Conservation (phyloP, 2,797 vertebrate species). For the Yasuhikotakia modesta region DNA sequence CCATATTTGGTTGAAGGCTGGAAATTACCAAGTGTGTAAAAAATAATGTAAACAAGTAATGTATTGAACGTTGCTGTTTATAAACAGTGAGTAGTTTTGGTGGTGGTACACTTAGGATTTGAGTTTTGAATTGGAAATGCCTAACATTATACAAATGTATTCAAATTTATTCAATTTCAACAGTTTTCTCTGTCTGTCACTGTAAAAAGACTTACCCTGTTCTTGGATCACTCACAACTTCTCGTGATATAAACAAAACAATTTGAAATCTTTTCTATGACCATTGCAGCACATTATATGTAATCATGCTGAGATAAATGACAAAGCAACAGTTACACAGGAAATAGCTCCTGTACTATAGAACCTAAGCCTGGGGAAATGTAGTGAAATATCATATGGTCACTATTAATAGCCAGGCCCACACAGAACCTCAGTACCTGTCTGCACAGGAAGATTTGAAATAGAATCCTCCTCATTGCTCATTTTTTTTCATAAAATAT, state of each 20-base stretch:
- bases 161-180: slow-evolving; percentile 19
- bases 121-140: neutral
- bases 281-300: slow-evolving; percentile 7
- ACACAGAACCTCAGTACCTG: neutral
- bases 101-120: neutral
- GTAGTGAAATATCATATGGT: slow-evolving; percentile 21
- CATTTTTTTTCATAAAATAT: neutral
- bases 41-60: too few relatives aligned
- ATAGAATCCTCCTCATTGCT: neutral
- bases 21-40: neutral
- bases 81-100: too few relatives aligned
- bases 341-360: neutral
- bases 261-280: neutral
- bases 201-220: neutral
- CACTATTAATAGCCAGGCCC: neutral
- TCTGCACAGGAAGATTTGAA: neutral
- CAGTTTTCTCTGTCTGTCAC: neutral
- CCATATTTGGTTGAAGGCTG: neutral
- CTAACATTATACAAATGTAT: slow-evolving; percentile 25
- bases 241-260: neutral
- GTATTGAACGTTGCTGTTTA: too few relatives aligned
- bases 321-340: neutral
- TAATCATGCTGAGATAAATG: neutral
- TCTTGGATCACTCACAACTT: neutral
- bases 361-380: slow-evolving; percentile 7